Evolutionary conservation across 1,140 invertebrate species (phyloP).

Genomic region (Brevipalpus yothersi): DNA sequence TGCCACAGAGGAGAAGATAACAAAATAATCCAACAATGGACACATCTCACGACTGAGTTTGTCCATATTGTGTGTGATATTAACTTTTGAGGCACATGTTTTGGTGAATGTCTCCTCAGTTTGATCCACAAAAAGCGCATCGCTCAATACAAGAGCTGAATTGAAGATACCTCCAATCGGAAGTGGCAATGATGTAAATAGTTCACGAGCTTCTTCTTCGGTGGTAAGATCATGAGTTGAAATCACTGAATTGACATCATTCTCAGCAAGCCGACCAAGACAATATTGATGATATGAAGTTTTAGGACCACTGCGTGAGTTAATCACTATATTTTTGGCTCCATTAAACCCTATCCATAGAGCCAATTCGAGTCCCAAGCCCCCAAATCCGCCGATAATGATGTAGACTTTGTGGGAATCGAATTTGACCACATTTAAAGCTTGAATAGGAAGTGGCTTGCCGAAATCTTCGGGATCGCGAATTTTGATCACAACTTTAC

Average conservation of each 20-base stretch:
- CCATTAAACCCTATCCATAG: conserved; percentile 68
- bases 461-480: conserved; percentile 17
- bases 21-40: conserved; percentile 59
- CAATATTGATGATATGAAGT: conserved; percentile 47
- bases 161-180: conserved; percentile 83
- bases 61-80: conserved; percentile 47
- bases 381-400: conserved; percentile 63
- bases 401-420: conserved; percentile 64
- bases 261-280: conserved; percentile 31
- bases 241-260: conserved; percentile 39
- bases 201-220: conserved; percentile 32
- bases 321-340: conserved; percentile 53
- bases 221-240: conserved; percentile 38
- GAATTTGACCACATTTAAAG: conserved; percentile 37
- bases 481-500: conserved; percentile 42
- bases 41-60: conserved; percentile 40
- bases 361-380: conserved; percentile 73
- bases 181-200: conserved; percentile 31
- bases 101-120: conserved; percentile 45
- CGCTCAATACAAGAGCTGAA: conserved; percentile 54
- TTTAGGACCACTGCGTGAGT: conserved; percentile 56
- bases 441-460: conserved; percentile 44
- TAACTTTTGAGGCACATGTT: conserved; percentile 32
- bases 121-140: conserved; percentile 69
- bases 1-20: conserved; percentile 69